These are phyloP conservation scores for Acleris emargana DNA, from an alignment of 2,888 invertebrate genomes.

Conservation along the genomic window DNA sequence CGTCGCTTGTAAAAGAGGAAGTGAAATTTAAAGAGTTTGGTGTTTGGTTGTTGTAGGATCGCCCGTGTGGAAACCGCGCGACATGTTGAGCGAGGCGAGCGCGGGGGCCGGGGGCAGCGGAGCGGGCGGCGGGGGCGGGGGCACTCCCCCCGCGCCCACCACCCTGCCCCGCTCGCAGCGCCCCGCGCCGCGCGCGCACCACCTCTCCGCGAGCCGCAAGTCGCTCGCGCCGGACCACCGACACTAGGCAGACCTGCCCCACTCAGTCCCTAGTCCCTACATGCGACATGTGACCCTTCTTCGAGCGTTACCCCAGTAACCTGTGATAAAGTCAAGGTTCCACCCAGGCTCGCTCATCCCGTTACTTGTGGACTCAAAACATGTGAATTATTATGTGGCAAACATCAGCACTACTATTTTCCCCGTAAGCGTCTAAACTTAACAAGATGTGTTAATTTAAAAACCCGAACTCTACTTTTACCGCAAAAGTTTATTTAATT, in stretches of 20 bases:
- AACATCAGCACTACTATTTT: constrained; percentile 12
- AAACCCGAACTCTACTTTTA: not conserved
- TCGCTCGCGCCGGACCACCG: constrained; percentile 81
- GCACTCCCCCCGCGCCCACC: constrained; percentile 63
- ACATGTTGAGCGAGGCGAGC: constrained; percentile 86
- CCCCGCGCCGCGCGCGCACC: constrained; percentile 72
- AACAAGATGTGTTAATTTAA: not conserved
- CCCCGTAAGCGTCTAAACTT: not conserved
- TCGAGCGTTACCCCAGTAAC: constrained; percentile 8
- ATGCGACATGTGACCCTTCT: constrained; percentile 20
- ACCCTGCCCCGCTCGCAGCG: constrained; percentile 77
- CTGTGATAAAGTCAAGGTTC: constrained; percentile 14
- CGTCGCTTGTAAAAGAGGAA: constrained; percentile 43
- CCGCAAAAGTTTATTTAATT: not conserved
- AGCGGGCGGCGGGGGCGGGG: constrained; percentile 44
- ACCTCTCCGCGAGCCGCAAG: constrained; percentile 81
- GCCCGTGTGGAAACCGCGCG: constrained; percentile 99
- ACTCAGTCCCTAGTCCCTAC: constrained; percentile 31
- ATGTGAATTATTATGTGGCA: constrained; percentile 18
- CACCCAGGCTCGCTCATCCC: constrained; percentile 8
- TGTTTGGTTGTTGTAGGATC: constrained; percentile 93
- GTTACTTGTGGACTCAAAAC: constrained; percentile 8
- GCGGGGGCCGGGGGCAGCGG: constrained; percentile 46
- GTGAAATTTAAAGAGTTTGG: constrained; percentile 75
- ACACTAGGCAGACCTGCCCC: constrained; percentile 55